Conservation (phyloP, 2,113 vertebrate species). For the Athene noctua region DNA sequence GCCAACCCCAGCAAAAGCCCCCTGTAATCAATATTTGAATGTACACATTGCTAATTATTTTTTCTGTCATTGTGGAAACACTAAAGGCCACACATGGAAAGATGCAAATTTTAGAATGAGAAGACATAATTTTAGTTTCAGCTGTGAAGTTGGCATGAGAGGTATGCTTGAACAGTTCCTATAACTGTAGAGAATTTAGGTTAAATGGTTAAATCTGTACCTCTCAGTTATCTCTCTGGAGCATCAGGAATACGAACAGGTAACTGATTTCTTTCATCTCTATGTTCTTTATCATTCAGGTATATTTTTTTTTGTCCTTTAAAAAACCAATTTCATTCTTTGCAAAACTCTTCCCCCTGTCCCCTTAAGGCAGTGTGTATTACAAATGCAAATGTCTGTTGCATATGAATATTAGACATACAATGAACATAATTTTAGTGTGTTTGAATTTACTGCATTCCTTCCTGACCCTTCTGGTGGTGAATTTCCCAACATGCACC, state of each 20-base stretch:
- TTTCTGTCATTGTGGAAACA: neutral
- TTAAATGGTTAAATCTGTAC: neutral
- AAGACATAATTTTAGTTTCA: neutral
- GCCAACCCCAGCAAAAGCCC: accelerated
- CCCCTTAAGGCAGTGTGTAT: neutral
- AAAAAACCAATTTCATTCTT: neutral
- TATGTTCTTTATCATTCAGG: neutral
- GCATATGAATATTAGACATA: neutral
- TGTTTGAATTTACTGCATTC: neutral
- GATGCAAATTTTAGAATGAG: neutral
- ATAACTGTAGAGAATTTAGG: neutral
- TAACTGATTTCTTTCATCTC: neutral
- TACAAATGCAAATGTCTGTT: neutral
- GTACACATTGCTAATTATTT: neutral
- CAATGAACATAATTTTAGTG: neutral
- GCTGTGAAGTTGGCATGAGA: neutral
- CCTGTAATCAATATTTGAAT: neutral
- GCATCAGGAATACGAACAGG: neutral
- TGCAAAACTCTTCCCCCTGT: neutral
- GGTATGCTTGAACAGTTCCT: neutral
- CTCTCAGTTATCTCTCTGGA: neutral
- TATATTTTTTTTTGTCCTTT: neutral
- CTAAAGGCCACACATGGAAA: neutral
- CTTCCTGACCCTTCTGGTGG: neutral
- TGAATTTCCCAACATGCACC: neutral